Evolutionary conservation across 1,140 invertebrate genomes (phyloP), one percentile per base, ranked within the genome.

Genomic region (Luehdorfia chinensis): DNA sequence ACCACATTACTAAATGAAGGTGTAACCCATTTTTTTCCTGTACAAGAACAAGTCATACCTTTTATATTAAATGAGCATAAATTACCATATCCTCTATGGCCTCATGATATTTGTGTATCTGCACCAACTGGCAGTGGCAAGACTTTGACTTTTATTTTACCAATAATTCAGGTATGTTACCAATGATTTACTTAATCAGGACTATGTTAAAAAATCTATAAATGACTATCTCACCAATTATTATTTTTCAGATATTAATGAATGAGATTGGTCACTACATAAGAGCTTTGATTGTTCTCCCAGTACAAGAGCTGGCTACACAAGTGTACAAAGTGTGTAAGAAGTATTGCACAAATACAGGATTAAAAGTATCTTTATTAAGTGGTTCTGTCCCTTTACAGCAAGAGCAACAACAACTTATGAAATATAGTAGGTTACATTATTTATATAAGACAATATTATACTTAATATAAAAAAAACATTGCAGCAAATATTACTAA

Each of bases 91-190:
- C 77, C 88, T 1, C 89, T 91, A 54, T 91, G 94, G 78, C 93
- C 94, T 0, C 89, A 92, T 56, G 98, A 99, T 81, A 89, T 98
- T n/a, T 99, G 97, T 88, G 94, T 99, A 23, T 98, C 96, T 13
- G 96, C 97, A 28, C 97, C 97, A 12, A 99, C 98, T 8, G 98
- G 98, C 6, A 98, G 96, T 90, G 98, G 98, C 5, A 99, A 99
- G 89, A 99, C 98, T 0, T 84, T 99, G 34, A 93, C 96, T 2
- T 99, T 96, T 90, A 95, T 95, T 49, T 84, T 99, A 45, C 98
- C 98, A 7, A 93, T 99, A 34, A 87, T 99, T 33, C 95, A 99
- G 84, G 89, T 89, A 67, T 54, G 78, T 31, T 21, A 21, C 19
- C 19, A 21, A 3, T 21, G 19, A 6, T 2, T 3, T 6, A 21